phyloP scores from a whole-genome alignment of 2,797 vertebrate genomes.

The Monodelphis domestica region DNA sequence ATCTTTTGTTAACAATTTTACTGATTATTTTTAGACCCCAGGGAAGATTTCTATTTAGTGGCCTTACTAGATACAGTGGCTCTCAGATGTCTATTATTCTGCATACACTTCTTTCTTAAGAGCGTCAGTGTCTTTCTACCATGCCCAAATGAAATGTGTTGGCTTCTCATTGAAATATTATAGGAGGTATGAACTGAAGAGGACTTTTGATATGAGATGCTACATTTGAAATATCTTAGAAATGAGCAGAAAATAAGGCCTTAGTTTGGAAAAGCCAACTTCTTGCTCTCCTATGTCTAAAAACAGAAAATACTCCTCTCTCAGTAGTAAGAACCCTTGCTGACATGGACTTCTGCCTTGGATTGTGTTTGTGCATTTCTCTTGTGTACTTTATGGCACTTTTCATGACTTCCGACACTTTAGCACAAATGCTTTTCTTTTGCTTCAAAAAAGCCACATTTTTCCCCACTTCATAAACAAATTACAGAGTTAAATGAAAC shows the following conservation, averaged over 20 bases:
- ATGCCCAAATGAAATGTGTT: background rate
- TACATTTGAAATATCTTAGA: slow-evolving; percentile 1
- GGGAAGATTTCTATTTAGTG: background rate
- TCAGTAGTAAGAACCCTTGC: slow-evolving; percentile 2
- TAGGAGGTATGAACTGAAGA: slow-evolving; percentile 25
- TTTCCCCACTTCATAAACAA: slow-evolving; percentile 9
- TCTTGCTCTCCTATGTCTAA: slow-evolving; percentile 21
- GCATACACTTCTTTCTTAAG: background rate
- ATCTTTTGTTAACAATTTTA: background rate
- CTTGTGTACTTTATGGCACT: background rate
- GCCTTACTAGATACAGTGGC: background rate
- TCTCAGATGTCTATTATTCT: background rate
- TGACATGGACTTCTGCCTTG: background rate
- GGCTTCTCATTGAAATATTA: slow-evolving; percentile 20
- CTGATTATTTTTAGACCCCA: background rate
- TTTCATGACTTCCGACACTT: background rate
- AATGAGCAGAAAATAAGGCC: background rate
- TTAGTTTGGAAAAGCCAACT: slow-evolving; percentile 2
- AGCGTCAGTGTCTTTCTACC: slow-evolving; percentile 4
- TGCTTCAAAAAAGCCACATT: slow-evolving; percentile 17
- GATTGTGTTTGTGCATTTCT: background rate
- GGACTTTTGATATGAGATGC: slow-evolving; percentile 43
- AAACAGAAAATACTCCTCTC: background rate
- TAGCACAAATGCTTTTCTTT: slow-evolving; percentile 25
- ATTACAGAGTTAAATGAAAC: slow-evolving; percentile 16